phyloP scores from a whole-genome alignment of 2,888 invertebrate species.

The Dermolepida albohirtum region DNA sequence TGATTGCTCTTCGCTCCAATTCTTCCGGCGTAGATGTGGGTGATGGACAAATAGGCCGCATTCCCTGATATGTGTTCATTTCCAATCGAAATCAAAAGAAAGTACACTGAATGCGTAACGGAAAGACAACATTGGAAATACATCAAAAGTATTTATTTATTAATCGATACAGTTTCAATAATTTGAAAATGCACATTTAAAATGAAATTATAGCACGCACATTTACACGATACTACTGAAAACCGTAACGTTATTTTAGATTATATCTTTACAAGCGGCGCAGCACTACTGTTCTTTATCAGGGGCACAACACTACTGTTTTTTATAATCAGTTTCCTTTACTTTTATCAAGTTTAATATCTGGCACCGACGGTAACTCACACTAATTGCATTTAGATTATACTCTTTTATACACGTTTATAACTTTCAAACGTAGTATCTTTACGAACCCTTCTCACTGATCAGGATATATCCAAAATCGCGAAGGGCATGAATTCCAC shows the following conservation, averaged over 20 bases:
- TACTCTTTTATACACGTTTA: neutral
- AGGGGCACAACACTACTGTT: neutral
- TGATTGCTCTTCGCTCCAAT: conserved; percentile 65
- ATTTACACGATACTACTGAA: no score
- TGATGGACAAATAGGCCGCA: conserved; percentile 50
- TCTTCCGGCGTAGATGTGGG: conserved; percentile 62
- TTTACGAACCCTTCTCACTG: neutral
- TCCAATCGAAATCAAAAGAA: neutral
- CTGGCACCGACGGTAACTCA: neutral
- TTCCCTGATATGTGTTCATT: conserved; percentile 8
- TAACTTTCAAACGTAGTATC: no score
- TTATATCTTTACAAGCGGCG: no score
- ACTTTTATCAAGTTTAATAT: conserved; percentile 23
- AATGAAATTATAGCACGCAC: no score
- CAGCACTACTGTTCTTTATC: no score
- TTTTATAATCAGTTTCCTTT: conserved; percentile 33
- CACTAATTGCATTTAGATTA: neutral
- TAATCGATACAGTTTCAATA: no score
- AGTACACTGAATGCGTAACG: neutral
- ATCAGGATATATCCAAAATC: neutral
- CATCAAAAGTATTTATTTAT: no score
- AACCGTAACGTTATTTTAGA: no score
- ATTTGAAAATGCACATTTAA: no score
- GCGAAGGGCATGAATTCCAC: neutral
- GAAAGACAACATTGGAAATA: no score